These are phyloP conservation scores for Cochlearius cochlearius DNA, from an alignment of 2,113 vertebrate species.

Conservation along the genomic window DNA sequence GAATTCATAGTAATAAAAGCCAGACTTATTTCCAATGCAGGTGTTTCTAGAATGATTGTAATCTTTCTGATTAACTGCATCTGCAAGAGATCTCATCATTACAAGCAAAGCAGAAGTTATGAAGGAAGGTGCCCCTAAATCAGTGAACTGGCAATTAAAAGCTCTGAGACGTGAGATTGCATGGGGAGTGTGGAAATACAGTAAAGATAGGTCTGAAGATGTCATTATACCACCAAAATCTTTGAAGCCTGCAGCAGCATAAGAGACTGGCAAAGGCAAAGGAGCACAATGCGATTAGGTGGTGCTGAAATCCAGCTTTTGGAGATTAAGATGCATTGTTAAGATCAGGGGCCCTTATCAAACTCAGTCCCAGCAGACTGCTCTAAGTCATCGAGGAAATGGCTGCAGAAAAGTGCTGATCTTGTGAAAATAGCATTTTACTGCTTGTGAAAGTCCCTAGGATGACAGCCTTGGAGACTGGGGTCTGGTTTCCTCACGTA, in stretches of 20 bases:
- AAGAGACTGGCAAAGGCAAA: background rate
- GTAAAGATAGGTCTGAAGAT: conserved; percentile 13
- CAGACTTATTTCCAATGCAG: conserved; percentile 65
- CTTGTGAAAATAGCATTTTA: conserved; percentile 7
- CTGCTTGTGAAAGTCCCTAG: background rate
- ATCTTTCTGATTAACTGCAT: conserved; percentile 62
- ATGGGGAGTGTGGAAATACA: background rate
- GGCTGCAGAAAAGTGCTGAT: conserved; percentile 8
- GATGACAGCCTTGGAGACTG: background rate
- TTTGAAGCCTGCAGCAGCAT: background rate
- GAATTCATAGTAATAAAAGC: conserved; percentile 63
- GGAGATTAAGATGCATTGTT: conserved; percentile 4
- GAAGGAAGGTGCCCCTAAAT: conserved; percentile 1
- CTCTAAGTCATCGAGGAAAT: background rate
- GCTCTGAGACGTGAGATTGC: background rate
- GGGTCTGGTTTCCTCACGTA: background rate
- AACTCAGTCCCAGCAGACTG: background rate
- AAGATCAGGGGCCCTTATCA: background rate
- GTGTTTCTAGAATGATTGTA: conserved; percentile 62
- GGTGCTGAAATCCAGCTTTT: conserved; percentile 45
- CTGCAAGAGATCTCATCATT: conserved; percentile 48
- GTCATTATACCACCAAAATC: conserved; percentile 24
- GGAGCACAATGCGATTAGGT: background rate
- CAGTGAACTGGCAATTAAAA: background rate
- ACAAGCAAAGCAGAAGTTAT: conserved; percentile 19